phyloP scores from a whole-genome alignment of 2,797 vertebrate genomes.

The Anisognathus igniventris region DNA sequence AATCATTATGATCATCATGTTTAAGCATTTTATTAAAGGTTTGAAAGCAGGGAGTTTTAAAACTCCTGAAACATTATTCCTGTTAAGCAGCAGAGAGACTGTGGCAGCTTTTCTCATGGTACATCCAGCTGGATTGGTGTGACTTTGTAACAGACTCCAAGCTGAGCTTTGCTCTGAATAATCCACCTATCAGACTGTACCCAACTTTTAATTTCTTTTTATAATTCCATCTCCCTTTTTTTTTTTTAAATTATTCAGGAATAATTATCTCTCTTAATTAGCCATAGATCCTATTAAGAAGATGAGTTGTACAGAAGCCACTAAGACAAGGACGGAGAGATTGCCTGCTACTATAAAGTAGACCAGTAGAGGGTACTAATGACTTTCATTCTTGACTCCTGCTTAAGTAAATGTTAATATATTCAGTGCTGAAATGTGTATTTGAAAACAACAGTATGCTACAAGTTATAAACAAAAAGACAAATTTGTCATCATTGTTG shows the following conservation, averaged over 20 bases:
- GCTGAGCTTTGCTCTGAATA: background rate
- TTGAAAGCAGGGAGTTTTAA: background rate
- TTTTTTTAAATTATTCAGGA: background rate
- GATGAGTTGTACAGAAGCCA: background rate
- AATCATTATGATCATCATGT: background rate
- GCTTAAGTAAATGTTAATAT: conserved; percentile 7
- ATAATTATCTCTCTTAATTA: background rate
- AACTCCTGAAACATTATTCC: background rate
- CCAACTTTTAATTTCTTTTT: background rate
- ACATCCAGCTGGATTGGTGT: background rate
- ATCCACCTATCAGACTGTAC: background rate
- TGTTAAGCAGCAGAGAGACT: background rate
- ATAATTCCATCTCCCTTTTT: rapidly evolving
- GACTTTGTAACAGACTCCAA: background rate
- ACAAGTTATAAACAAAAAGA: background rate
- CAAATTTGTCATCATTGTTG: background rate
- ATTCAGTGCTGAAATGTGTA: background rate
- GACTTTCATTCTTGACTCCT: conserved; percentile 17
- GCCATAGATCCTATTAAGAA: background rate
- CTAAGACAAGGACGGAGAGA: background rate
- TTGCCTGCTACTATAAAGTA: background rate
- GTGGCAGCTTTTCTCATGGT: background rate
- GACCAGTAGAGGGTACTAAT: conserved; percentile 69
- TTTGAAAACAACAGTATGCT: background rate
- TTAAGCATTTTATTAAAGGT: background rate